A percentile compares a stretch with the other conserved stretches of the same genome.
Conservation (phyloP, 2,113 vertebrate genomes). For the Arvicanthis niloticus region DNA sequence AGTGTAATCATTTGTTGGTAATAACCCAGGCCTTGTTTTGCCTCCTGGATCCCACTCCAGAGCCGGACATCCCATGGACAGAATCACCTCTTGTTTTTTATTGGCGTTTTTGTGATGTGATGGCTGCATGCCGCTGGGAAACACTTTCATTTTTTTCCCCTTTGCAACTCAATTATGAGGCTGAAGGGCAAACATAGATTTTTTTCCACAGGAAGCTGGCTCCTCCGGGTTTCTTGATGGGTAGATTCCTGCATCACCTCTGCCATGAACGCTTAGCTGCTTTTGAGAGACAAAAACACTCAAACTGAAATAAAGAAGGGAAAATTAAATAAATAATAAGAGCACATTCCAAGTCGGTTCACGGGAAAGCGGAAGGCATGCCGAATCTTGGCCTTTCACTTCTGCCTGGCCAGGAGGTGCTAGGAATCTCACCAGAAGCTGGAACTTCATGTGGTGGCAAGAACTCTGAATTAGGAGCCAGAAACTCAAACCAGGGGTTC, state of each 20-base stretch:
- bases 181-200: constrained; percentile 76
- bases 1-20: constrained; percentile 71
- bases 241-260: constrained; percentile 34
- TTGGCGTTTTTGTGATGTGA: constrained; percentile 59
- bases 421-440: constrained; percentile 2
- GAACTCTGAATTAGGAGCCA: neutral
- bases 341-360: neutral
- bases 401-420: neutral
- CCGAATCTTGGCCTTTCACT: neutral
- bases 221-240: constrained; percentile 57
- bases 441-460: neutral
- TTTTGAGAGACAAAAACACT: constrained; percentile 65
- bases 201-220: constrained; percentile 60
- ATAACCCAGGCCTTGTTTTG: constrained; percentile 63
- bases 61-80: constrained; percentile 20
- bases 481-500: neutral
- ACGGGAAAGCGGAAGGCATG: neutral
- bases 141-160: constrained; percentile 68
- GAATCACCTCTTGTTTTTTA: constrained; percentile 72
- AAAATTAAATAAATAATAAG: neutral
- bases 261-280: constrained; percentile 24
- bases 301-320: neutral
- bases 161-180: constrained; percentile 71
- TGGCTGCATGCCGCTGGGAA: constrained; percentile 63
- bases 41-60: constrained; percentile 50